phyloP scores from a whole-genome alignment of 1,140 invertebrate genomes.

The Cotesia vestalis region DNA sequence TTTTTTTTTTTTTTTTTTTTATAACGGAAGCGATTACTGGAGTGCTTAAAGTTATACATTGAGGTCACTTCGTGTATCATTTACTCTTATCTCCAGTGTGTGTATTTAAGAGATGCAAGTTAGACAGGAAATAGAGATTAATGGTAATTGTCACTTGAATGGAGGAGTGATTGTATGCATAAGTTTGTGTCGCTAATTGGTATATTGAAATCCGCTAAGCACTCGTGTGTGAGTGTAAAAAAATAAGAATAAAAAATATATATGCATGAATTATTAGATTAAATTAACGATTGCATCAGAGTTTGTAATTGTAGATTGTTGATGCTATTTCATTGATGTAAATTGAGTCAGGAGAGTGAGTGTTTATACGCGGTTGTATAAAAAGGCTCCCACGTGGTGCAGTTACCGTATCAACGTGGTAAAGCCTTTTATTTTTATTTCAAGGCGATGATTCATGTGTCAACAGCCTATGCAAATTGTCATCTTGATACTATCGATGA shows the following conservation, averaged over 20 bases:
- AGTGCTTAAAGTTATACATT: too few species aligned
- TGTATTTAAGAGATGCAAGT: background rate
- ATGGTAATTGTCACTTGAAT: slow-evolving; percentile 14
- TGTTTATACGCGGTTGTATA: slow-evolving; percentile 10
- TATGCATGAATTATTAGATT: slow-evolving; percentile 1
- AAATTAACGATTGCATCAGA: slow-evolving; percentile 1
- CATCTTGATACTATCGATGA: slow-evolving; percentile 69
- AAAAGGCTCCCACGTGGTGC: slow-evolving; percentile 50
- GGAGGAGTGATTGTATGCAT: too few species aligned
- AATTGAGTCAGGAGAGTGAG: slow-evolving; percentile 15
- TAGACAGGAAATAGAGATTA: slow-evolving; percentile 13
- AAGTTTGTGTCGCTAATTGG: too few species aligned
- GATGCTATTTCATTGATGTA: slow-evolving; percentile 15
- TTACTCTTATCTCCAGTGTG: background rate
- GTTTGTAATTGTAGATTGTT: slow-evolving; percentile 4
- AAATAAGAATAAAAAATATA: background rate
- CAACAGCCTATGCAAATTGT: slow-evolving; percentile 77
- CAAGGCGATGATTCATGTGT: slow-evolving; percentile 73
- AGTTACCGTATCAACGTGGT: slow-evolving; percentile 47
- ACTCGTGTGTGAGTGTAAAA: background rate
- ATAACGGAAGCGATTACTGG: too few species aligned
- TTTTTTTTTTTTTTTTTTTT: too few species aligned
- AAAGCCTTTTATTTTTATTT: slow-evolving; percentile 40
- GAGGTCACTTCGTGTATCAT: background rate
- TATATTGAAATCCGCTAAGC: too few species aligned